Base-by-base conservation (phyloP, 2,888 invertebrate species). In the Tenthredo amoena region DNA sequence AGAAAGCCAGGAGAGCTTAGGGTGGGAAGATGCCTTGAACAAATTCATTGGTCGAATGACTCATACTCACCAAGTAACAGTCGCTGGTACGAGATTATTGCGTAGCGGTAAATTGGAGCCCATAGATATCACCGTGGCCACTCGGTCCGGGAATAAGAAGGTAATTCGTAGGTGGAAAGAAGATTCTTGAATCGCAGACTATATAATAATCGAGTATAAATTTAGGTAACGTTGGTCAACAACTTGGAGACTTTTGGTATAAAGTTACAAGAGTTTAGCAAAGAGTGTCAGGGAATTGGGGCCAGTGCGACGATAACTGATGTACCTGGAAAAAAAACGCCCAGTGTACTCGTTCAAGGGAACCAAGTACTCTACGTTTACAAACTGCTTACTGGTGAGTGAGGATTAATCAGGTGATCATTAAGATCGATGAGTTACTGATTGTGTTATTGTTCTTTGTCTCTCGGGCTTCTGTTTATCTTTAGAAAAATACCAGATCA, bases 181-280 rank as follows among this genome's bases (percentile, higher is more conserved):
- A 18, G 58, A 68, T 26, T 65, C 0, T 31, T 5, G 6, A 21
- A 26, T 77, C 12, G 10, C 9, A 47, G 21, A 72, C 79, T 50
- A 15, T 6, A 9, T 9, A 50, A 50, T 50, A 50, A 50, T 50
- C 50, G 50, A 6, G 1, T n/a, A 50, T 62, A 84, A 84, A 55
- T 85, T 3, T 92, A 97, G 96, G 97, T 98, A 84, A 99, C 99
- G 0, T 93, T 99, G 82, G 96, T 99, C 2, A 97, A 98, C 89
- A 98, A 99, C 94, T 95, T 99, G 91, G 98, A 98, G 91, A 94
- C 96, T 86, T 99, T 96, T 94, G 98, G 98, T 43, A 97, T 99
- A 89, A 96, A 96, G 89, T 94, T 98, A 86, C 94, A 95, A 40
- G 96, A 97, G 90, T 96, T 99, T 93, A 96, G 97, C 26, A 97